Base-by-base conservation (phyloP, 2,113 vertebrate species). In the Silurus meridionalis region DNA sequence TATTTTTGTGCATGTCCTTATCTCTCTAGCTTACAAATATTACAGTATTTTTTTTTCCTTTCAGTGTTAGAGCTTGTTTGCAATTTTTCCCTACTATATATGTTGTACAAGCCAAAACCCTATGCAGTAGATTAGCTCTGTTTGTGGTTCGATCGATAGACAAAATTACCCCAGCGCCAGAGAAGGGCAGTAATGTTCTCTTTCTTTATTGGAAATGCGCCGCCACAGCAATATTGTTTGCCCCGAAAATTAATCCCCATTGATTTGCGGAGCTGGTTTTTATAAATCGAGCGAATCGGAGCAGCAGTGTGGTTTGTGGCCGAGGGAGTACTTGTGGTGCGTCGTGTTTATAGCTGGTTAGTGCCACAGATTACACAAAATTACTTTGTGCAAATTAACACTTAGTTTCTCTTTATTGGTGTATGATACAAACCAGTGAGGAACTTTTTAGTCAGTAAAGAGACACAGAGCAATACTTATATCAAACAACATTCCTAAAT, bases 201-300 rank as follows among this genome's bases (percentile, higher is more conserved):
- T 92, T 91, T 90, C 90, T 91, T 86, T 72, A 92, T 94, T 94
- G 92, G 92, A 92, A 94, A 90, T 91, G 85, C 87, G 83, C 89
- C 85, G 89, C 82, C 90, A 91, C 90, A 92, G 83, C 90, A 92
- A 88, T 92, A 87, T 83, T 87, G 90, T 93, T 93, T 92, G 90
- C 91, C 90, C 37, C 83, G 90, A 92, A 93, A 89, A 93, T 93
- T 93, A 94, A 94, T 94, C 92, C 90, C 89, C 90, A 95, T 95
- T 93, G 94, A 95, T 95, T 92, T 93, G 92, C 90, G 87, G 82
- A 88, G 85, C 91, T 89, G 93, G 28, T 91, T 94, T 94, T 94
- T 93, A 93, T 93, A 94, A 95, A 95, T 95, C 91, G 92, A 93
- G 90, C 87, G 88, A 89, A 90, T 91, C 91, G 88, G 75, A 82